A percentile compares a stretch with the other conserved stretches of the same genome.
Conservation (phyloP, 2,888 invertebrate genomes). For the Nemotelus pantherinus region DNA sequence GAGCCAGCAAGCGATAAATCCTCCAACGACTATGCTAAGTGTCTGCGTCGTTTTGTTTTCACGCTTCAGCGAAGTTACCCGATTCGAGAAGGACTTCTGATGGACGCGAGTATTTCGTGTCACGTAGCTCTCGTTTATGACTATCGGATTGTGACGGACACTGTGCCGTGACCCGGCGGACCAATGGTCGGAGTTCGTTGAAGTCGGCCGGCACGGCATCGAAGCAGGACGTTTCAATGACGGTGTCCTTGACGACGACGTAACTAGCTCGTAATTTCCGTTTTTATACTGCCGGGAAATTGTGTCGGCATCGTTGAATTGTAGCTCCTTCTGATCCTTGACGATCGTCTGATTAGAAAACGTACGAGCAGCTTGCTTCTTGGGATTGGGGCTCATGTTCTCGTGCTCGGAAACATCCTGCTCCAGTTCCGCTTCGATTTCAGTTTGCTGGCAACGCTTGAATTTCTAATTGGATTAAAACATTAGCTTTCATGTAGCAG, state of each 20-base stretch:
- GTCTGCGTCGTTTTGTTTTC: slow-evolving; percentile 91
- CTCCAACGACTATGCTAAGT: slow-evolving; percentile 87
- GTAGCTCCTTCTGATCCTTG: slow-evolving; percentile 58
- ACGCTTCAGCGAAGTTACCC: slow-evolving; percentile 69
- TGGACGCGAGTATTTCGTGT: slow-evolving; percentile 56
- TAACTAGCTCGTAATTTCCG: slow-evolving; percentile 59
- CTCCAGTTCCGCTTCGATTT: slow-evolving; percentile 53
- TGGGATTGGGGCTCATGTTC: slow-evolving; percentile 56
- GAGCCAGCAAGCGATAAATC: slow-evolving; percentile 88
- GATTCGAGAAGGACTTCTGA: slow-evolving; percentile 62
- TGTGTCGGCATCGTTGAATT: slow-evolving; percentile 56
- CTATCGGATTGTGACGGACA: slow-evolving; percentile 44
- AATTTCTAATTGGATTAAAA: slow-evolving; percentile 45
- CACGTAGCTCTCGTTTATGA: slow-evolving; percentile 55
- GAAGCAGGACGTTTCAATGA: slow-evolving; percentile 52
- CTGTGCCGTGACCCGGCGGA: slow-evolving; percentile 50
- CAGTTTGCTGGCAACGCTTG: slow-evolving; percentile 51
- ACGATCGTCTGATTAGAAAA: slow-evolving; percentile 58
- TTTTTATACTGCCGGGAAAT: slow-evolving; percentile 44
- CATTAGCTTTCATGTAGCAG: slow-evolving; percentile 14
- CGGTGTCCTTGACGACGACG: slow-evolving; percentile 58
- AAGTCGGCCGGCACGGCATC: slow-evolving; percentile 46
- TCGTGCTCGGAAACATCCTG: slow-evolving; percentile 61
- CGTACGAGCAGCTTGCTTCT: slow-evolving; percentile 52
- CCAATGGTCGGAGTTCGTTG: slow-evolving; percentile 52